Conservation (phyloP, 2,797 vertebrate species). For the Cottoperca gobio region DNA sequence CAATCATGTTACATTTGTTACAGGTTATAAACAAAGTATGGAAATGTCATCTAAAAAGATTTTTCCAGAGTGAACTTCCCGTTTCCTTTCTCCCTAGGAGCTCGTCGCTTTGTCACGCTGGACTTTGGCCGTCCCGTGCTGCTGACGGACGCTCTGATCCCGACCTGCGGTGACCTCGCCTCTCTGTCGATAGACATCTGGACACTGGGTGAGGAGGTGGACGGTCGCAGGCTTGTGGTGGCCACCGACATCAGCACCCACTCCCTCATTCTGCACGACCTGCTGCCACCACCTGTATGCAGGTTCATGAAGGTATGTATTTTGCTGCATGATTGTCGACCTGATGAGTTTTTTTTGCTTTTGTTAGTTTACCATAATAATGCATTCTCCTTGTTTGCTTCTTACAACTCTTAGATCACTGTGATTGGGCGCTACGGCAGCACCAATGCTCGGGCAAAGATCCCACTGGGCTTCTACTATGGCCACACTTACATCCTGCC, state of each 20-base stretch:
- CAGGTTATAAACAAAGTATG: background rate
- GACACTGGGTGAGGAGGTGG: slow-evolving; percentile 98
- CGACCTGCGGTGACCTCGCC: slow-evolving; percentile 95
- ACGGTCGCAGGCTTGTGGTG: slow-evolving; percentile 95
- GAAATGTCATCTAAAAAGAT: background rate
- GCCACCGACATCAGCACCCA: slow-evolving; percentile 99
- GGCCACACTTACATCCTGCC: slow-evolving; percentile 98
- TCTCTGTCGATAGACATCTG: slow-evolving; percentile 99
- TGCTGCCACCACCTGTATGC: slow-evolving; percentile 97
- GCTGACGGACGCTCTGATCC: slow-evolving; percentile 96
- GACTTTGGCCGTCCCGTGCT: slow-evolving; percentile 97
- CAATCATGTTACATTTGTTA: background rate
- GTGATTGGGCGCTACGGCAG: slow-evolving; percentile 99
- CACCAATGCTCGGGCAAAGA: slow-evolving; percentile 98
- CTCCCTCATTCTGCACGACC: slow-evolving; percentile 96
- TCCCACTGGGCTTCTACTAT: slow-evolving; percentile 97
- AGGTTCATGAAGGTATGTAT: slow-evolving; percentile 98
- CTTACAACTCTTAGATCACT: slow-evolving; percentile 88
- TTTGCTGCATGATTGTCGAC: background rate
- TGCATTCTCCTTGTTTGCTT: slow-evolving; percentile 16
- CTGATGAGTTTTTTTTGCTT: background rate
- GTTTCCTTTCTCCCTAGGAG: slow-evolving; percentile 83
- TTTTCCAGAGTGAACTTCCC: background rate
- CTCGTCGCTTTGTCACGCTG: slow-evolving; percentile 96
- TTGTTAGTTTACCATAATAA: background rate